Evolutionary conservation across 1,140 invertebrate species (phyloP), one percentile per base, ranked within the genome.

Genomic region (Leptinotarsa defecta): DNA sequence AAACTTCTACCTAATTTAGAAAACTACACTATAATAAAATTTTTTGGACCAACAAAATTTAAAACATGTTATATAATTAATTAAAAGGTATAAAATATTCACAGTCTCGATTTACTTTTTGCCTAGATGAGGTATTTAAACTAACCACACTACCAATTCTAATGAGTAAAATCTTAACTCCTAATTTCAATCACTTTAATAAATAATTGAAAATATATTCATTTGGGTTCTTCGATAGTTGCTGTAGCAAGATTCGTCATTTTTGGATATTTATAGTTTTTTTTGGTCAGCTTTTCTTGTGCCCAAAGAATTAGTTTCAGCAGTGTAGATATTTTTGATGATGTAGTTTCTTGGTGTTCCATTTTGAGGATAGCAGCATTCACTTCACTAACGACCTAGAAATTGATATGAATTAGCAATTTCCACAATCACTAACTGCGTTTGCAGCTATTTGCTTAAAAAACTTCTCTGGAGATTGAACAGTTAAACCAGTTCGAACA

Each of bases 301-400:
- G 95, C 94, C 97, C 97, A 99, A 5, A 98, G 86, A 79, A 99
- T 94, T 84, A 98, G 90, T 85, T 97, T 96, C 5, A 99, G 87
- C 3, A 99, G 87, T 83, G 94, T 96, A 81, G 96, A 96, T 57
- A 99, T 88, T 84, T 96, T 94, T 13, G 94, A 94, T 65, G 94
- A 94, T 22, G 96, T 96, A 65, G 92, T 91, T 82, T 96, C 94
- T 85, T 93, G 92, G 83, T 97, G 94, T 85, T 98, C 94, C 86
- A 94, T 94, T 83, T 95, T 94, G 27, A 99, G 87, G 80, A 99
- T 98, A 3, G 97, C 96, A 75, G 96, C 95, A 88, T 99, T 99
- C 8, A 99, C 87, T 89, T 99, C 96, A 88, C 96, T 97, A 15
- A 97, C 97, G 83, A 99, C 95, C 94, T 97, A 83, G 27, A 65